Evolutionary conservation across 2,113 vertebrate genomes (phyloP).

Genomic region (Microcebus murinus): DNA sequence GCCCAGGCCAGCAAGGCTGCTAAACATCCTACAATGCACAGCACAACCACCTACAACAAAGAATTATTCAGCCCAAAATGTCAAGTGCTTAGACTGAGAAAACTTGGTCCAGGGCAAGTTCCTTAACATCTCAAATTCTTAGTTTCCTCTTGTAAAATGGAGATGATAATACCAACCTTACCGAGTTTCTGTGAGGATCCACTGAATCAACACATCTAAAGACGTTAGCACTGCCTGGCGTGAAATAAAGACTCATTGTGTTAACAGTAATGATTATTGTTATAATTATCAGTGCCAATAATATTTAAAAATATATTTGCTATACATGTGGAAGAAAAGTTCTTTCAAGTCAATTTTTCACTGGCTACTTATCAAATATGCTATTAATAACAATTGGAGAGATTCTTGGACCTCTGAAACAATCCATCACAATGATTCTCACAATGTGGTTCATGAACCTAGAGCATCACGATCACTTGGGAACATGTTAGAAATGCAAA

Average conservation of each 20-base stretch:
- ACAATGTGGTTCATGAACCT: neutral
- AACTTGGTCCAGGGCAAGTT: neutral
- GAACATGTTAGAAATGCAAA: neutral
- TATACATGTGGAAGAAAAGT: constrained; percentile 17
- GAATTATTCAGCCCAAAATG: neutral
- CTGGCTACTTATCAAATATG: neutral
- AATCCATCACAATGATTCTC: neutral
- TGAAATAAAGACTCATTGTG: neutral
- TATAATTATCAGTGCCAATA: neutral
- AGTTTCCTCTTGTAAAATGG: constrained; percentile 10
- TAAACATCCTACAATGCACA: neutral
- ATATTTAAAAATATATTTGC: constrained; percentile 27
- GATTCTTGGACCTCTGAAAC: neutral
- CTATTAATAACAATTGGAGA: neutral
- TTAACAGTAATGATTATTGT: neutral
- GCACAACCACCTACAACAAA: neutral
- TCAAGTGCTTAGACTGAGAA: constrained; percentile 19
- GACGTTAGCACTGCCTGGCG: neutral
- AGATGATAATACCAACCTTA: neutral
- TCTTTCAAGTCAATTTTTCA: constrained; percentile 38
- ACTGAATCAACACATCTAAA: neutral
- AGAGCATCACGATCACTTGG: neutral
- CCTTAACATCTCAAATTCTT: neutral
- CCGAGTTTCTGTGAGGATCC: neutral
- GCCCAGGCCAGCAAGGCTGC: neutral